These are phyloP conservation scores for Cyprinodon tularosa DNA, from an alignment of 2,113 vertebrate genomes.

Conservation along the genomic window DNA sequence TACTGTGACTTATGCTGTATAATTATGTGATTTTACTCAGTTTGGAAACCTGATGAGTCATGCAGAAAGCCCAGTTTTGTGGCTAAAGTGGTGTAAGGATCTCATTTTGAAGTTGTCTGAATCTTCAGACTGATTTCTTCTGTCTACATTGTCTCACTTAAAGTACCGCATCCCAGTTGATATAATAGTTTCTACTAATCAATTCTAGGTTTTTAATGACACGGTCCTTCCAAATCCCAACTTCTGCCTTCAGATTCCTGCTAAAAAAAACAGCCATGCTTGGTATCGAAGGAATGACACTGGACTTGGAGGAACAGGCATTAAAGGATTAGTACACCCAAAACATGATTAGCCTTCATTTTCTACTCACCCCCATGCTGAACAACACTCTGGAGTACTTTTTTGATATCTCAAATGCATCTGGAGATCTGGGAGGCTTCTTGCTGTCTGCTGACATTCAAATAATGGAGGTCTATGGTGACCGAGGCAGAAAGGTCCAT, in stretches of 20 bases:
- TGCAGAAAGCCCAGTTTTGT: not conserved
- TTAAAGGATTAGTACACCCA: too few relatives aligned
- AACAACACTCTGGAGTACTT: too few relatives aligned
- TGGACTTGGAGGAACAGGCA: not conserved
- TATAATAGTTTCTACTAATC: not conserved
- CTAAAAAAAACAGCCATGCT: not conserved
- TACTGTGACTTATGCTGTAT: not conserved
- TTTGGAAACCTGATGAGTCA: slow-evolving; percentile 7
- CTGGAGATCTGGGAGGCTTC: too few relatives aligned
- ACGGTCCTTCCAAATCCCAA: not conserved
- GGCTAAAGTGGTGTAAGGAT: not conserved
- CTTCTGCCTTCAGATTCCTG: not conserved
- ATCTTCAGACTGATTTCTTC: not conserved
- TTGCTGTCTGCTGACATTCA: too few relatives aligned
- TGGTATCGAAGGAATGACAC: too few relatives aligned
- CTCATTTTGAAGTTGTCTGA: not conserved
- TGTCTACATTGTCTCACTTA: not conserved
- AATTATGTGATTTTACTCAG: not conserved
- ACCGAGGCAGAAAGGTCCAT: too few relatives aligned
- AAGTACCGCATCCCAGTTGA: not conserved
- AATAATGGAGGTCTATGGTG: too few relatives aligned
- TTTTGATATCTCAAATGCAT: too few relatives aligned
- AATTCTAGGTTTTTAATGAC: not conserved
- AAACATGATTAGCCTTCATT: too few relatives aligned
- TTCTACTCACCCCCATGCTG: too few relatives aligned